A percentile compares a stretch with the other conserved stretches of the same genome.
These are phyloP conservation scores for Drosophila persimilis DNA, from an alignment of 1,140 invertebrate species.

Conservation along the genomic window DNA sequence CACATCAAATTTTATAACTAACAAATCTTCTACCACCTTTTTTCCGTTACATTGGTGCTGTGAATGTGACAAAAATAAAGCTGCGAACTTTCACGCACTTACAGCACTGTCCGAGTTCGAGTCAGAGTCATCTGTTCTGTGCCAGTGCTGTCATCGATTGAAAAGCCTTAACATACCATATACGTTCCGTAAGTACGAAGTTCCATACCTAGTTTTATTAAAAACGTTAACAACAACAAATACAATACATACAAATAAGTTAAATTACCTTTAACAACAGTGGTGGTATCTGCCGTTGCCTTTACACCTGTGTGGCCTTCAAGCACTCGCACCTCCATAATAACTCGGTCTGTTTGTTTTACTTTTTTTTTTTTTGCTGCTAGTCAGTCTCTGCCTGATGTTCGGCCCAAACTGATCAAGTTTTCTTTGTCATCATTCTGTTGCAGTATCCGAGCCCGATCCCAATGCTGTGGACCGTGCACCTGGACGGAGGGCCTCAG, in stretches of 20 bases:
- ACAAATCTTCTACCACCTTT: too few relatives aligned
- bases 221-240: not conserved
- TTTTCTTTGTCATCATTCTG: constrained; percentile 3
- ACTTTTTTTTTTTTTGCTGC: constrained; percentile 16
- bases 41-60: too few relatives aligned
- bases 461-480: constrained; percentile 90
- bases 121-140: too few relatives aligned
- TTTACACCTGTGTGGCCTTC: constrained; percentile 41
- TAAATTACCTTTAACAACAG: constrained; percentile 3
- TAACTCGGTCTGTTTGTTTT: constrained; percentile 27
- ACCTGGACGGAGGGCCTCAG: constrained; percentile 89
- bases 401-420: too few relatives aligned
- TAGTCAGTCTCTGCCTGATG: not conserved
- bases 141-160: too few relatives aligned
- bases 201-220: too few relatives aligned
- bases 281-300: constrained; percentile 10
- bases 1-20: too few relatives aligned
- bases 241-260: not conserved
- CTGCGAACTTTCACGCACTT: too few relatives aligned
- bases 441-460: constrained; percentile 8
- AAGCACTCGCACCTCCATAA: constrained; percentile 27
- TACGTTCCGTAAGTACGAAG: too few relatives aligned
- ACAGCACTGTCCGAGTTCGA: too few relatives aligned
- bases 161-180: too few relatives aligned
- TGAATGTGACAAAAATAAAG: too few relatives aligned